Percentiles rank a stretch among this genome's conserved stretches.
These are phyloP conservation scores for Noctua fimbriata DNA, from an alignment of 2,888 invertebrate genomes.

Conservation along the genomic window DNA sequence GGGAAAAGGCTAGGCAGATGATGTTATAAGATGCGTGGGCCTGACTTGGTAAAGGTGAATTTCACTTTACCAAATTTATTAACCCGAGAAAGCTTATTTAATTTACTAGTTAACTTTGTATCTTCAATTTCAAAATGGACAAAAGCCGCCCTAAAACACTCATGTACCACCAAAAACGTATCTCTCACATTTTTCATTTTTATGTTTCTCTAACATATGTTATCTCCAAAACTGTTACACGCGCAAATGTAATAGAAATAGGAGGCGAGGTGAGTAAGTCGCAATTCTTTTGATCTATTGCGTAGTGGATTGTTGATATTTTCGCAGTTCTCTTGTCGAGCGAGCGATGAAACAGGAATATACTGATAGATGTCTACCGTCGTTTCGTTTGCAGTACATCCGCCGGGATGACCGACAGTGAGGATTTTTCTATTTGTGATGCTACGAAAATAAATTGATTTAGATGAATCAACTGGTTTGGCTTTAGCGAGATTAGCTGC, in stretches of 20 bases:
- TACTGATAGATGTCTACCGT: conserved; percentile 47
- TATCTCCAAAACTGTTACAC: conserved; percentile 31
- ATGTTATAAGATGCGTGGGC: neutral
- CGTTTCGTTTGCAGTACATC: conserved; percentile 36
- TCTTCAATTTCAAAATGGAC: conserved; percentile 14
- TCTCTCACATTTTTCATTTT: conserved; percentile 14
- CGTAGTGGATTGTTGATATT: conserved; percentile 59
- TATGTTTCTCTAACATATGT: conserved; percentile 4
- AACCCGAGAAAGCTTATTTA: neutral
- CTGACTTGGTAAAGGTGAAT: neutral
- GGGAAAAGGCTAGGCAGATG: no score
- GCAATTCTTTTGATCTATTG: conserved; percentile 62
- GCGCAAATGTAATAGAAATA: conserved; percentile 47
- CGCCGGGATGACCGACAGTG: conserved; percentile 37
- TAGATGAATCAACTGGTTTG: conserved; percentile 47
- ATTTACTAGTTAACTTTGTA: neutral
- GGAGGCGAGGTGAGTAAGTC: conserved; percentile 48
- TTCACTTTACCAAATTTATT: neutral
- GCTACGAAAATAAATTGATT: conserved; percentile 51
- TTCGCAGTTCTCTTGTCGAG: conserved; percentile 39
- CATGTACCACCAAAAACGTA: conserved; percentile 11
- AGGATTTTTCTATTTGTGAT: conserved; percentile 44
- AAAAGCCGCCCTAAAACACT: neutral
- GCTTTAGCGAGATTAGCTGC: conserved; percentile 23
- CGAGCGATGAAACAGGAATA: conserved; percentile 49